Base-by-base conservation (phyloP, 2,888 invertebrate genomes). In the Pantelozetes paolii region DNA sequence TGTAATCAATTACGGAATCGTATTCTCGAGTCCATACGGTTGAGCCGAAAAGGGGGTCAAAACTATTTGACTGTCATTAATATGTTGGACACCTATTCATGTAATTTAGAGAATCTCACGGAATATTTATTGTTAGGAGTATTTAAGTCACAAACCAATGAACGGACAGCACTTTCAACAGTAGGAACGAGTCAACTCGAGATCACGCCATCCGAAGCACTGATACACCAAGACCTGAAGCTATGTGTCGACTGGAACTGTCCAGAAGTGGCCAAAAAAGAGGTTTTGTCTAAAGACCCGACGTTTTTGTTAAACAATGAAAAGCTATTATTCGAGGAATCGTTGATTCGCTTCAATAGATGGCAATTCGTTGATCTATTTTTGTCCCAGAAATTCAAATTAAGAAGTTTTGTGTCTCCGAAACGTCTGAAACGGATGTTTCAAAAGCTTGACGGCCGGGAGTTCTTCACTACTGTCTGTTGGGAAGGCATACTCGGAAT, bases 161-260 rank as follows among this genome's bases (percentile, higher is more conserved):
- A n/a, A n/a, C n/a, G n/a, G n/a, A n/a, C n/a, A n/a, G n/a, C n/a
- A n/a, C n/a, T n/a, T n/a, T n/a, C n/a, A n/a, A n/a, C 73, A 73
- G 77, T 11, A 80, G 79, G 23, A 20, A 1, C 6, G 20, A 73
- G 77, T 11, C 80, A 80, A 26, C 20, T 2, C 6, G 20, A n/a
- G 54, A n/a, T n/a, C n/a, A n/a, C n/a, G n/a, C n/a, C n/a, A n/a
- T n/a, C n/a, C n/a, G n/a, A n/a, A n/a, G n/a, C 20, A 20, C 15
- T n/a, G 5, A 77, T 79, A 69, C 75, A 81, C 73, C 80, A 81
- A 77, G 81, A 82, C 73, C 77, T 83, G 8, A 80, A 80, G 48
- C 78, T 83, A 26, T 80, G 81, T 9, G 72, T 83, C 23, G 82
- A 82, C 76, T 83, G 83, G 83, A 83, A 83, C 76, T 77, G 81